Conservation (phyloP, 2,113 vertebrate genomes). For the Etheostoma cragini region DNA sequence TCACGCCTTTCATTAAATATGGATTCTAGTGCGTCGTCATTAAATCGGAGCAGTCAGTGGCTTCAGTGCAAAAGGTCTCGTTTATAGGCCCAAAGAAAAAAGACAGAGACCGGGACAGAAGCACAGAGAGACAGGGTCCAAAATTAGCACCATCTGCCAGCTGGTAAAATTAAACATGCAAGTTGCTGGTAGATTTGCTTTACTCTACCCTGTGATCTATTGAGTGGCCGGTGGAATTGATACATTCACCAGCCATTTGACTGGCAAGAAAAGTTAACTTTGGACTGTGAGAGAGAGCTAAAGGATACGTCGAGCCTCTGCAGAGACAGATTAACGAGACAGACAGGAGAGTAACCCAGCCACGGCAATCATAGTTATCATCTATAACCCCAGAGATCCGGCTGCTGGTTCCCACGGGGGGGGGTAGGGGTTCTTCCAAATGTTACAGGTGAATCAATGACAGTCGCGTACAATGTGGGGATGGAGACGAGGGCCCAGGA, state of each 20-base stretch:
- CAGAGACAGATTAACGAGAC: slow-evolving; percentile 35
- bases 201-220: too few relatives aligned
- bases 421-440: slow-evolving; percentile 4
- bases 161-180: too few relatives aligned
- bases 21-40: slow-evolving; percentile 6
- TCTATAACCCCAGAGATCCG: slow-evolving; percentile 55
- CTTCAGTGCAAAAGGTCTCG: neutral
- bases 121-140: neutral
- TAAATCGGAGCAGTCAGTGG: slow-evolving; percentile 18
- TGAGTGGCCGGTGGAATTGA: too few relatives aligned
- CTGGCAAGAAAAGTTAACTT: too few relatives aligned
- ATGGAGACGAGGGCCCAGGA: slow-evolving; percentile 8
- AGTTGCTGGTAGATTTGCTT: too few relatives aligned
- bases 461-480: slow-evolving; percentile 38
- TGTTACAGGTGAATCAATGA: slow-evolving; percentile 38
- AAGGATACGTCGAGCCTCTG: slow-evolving; percentile 29
- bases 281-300: neutral
- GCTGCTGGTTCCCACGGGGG: slow-evolving; percentile 13
- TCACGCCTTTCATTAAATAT: slow-evolving; percentile 30
- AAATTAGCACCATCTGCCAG: too few relatives aligned
- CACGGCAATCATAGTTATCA: slow-evolving; percentile 40
- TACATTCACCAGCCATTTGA: too few relatives aligned
- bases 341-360: slow-evolving; percentile 49
- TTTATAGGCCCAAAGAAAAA: neutral
- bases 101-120: slow-evolving; percentile 1